Conservation (phyloP, 2,113 vertebrate species). For the Trinectes maculatus region DNA sequence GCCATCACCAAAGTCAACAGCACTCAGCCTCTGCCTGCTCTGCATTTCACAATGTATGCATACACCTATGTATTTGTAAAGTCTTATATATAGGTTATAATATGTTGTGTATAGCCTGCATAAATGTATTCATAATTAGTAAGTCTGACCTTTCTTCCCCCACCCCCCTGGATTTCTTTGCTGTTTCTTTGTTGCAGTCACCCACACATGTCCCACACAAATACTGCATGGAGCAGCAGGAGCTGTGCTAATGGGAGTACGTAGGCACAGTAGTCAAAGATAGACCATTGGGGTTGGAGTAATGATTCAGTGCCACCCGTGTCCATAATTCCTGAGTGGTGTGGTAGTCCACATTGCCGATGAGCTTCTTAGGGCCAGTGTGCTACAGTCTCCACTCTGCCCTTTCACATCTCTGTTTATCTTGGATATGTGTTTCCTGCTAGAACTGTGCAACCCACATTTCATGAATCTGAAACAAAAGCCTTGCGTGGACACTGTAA, state of each 20-base stretch:
- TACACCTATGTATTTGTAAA: background rate
- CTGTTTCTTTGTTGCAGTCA: slow-evolving; percentile 11
- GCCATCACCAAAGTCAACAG: background rate
- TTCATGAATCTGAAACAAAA: slow-evolving; percentile 19
- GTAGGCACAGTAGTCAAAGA: slow-evolving; percentile 16
- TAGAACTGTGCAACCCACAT: slow-evolving; percentile 10
- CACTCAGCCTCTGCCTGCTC: background rate
- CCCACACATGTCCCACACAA: slow-evolving; percentile 33
- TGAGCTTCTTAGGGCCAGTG: slow-evolving; percentile 33
- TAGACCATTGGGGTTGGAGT: slow-evolving; percentile 41
- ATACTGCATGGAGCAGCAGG: slow-evolving; percentile 32
- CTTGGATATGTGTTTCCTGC: slow-evolving; percentile 4
- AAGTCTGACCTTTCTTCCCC: background rate
- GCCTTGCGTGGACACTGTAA: background rate
- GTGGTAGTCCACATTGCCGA: slow-evolving; percentile 34
- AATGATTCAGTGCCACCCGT: slow-evolving; percentile 68
- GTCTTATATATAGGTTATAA: background rate
- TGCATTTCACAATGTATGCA: background rate
- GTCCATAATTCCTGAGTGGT: slow-evolving; percentile 30
- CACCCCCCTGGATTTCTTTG: background rate
- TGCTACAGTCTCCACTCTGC: background rate
- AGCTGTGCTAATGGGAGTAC: slow-evolving; percentile 45
- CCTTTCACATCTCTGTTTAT: slow-evolving; percentile 19
- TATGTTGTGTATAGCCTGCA: background rate
- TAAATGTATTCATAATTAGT: slow-evolving; percentile 20